Conservation (phyloP, 2,797 vertebrate species). For the Borostomias antarcticus region DNA sequence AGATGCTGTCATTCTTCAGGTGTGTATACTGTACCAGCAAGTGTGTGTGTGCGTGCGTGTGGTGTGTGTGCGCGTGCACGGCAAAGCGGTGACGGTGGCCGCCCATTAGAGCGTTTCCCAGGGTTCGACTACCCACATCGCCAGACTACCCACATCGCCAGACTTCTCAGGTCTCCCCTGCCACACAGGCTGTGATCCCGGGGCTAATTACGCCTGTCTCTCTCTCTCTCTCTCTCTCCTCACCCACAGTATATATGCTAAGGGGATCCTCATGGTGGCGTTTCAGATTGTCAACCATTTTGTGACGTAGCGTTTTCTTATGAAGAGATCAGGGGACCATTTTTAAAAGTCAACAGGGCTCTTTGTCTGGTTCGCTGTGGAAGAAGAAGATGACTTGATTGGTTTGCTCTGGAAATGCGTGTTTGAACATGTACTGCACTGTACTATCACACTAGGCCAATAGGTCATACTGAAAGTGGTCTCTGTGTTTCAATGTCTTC, state of each 20-base stretch:
- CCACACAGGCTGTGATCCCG: conserved; percentile 36
- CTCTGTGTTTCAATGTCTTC: too few species aligned
- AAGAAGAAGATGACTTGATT: too few species aligned
- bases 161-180: conserved; percentile 32
- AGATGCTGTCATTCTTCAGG: conserved; percentile 52
- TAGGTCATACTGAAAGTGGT: too few species aligned
- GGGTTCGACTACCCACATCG: conserved; percentile 32
- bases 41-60: conserved; percentile 25
- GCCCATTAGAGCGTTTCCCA: conserved; percentile 62
- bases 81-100: conserved; percentile 52
- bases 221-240: neutral
- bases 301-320: conserved; percentile 22
- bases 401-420: too few species aligned
- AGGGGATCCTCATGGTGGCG: neutral
- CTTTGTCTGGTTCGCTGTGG: neutral
- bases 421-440: too few species aligned
- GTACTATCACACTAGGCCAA: too few species aligned
- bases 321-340: conserved; percentile 6
- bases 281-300: neutral
- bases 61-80: conserved; percentile 31
- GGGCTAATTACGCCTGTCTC: conserved; percentile 52
- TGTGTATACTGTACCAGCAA: conserved; percentile 41
- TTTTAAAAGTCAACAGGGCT: neutral
- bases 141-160: conserved; percentile 25
- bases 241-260: too few species aligned